phyloP scores from a whole-genome alignment of 2,888 invertebrate species.

The Marronus borbonicus region DNA sequence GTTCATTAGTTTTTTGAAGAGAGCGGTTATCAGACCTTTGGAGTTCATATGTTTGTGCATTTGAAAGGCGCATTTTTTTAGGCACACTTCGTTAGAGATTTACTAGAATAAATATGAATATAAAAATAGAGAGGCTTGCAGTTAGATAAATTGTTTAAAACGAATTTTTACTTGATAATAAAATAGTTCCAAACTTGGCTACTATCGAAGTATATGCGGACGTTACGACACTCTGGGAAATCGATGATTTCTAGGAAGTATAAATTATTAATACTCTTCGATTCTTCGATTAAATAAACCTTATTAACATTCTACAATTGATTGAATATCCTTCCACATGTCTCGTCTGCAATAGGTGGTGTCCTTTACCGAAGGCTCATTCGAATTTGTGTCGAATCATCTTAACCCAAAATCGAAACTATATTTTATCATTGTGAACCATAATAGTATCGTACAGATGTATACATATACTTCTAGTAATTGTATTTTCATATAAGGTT shows the following conservation, averaged over 20 bases:
- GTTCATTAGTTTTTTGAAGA: too few species aligned
- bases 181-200: background rate
- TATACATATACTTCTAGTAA: slow-evolving; percentile 10
- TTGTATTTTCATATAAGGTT: slow-evolving; percentile 20
- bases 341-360: slow-evolving; percentile 40
- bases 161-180: background rate
- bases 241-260: slow-evolving; percentile 41
- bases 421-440: slow-evolving; percentile 28
- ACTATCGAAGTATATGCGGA: slow-evolving; percentile 2
- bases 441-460: slow-evolving; percentile 20
- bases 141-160: background rate
- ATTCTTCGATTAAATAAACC: slow-evolving; percentile 36
- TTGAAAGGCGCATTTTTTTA: too few species aligned
- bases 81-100: too few species aligned
- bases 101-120: too few species aligned
- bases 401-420: slow-evolving; percentile 32
- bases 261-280: slow-evolving; percentile 41
- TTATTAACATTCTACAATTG: slow-evolving; percentile 46
- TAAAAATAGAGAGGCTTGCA: too few species aligned
- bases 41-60: too few species aligned
- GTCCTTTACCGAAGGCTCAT: slow-evolving; percentile 43
- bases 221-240: slow-evolving; percentile 5
- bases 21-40: too few species aligned
- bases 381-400: slow-evolving; percentile 44
- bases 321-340: slow-evolving; percentile 44